These are phyloP conservation scores for Kryphioiulus occultus DNA, from an alignment of 2,888 invertebrate genomes.

Conservation along the genomic window DNA sequence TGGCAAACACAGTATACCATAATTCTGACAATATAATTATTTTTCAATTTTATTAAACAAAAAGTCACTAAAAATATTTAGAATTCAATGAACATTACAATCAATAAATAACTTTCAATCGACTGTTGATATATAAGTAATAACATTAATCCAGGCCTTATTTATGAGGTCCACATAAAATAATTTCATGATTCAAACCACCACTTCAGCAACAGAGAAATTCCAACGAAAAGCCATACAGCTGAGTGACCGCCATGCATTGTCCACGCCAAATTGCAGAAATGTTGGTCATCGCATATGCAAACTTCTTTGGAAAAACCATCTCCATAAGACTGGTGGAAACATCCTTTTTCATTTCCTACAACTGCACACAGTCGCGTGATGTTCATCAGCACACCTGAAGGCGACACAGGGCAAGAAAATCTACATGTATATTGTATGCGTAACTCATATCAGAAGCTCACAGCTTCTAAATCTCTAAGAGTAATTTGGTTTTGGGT, in stretches of 20 bases:
- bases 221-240: background rate
- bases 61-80: too few relatives aligned
- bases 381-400: conserved; percentile 44
- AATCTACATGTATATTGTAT: too few relatives aligned
- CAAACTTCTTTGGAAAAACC: conserved; percentile 43
- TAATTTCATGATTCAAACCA: background rate
- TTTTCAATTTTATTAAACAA: too few relatives aligned
- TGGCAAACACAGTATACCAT: background rate
- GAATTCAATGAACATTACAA: background rate
- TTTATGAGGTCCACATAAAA: background rate
- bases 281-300: conserved; percentile 46
- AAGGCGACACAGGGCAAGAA: background rate
- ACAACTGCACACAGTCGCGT: conserved; percentile 45
- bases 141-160: background rate
- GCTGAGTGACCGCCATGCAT: background rate
- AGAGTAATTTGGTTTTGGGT: too few relatives aligned
- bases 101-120: background rate
- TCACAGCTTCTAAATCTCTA: too few relatives aligned
- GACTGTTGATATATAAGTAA: background rate
- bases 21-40: background rate
- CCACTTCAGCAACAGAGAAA: background rate
- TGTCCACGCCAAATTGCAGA: conserved; percentile 44
- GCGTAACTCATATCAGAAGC: too few relatives aligned
- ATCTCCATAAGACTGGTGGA: conserved; percentile 27
- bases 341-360: conserved; percentile 37